phyloP scores from a whole-genome alignment of 2,888 invertebrate genomes.

The Labia minor region DNA sequence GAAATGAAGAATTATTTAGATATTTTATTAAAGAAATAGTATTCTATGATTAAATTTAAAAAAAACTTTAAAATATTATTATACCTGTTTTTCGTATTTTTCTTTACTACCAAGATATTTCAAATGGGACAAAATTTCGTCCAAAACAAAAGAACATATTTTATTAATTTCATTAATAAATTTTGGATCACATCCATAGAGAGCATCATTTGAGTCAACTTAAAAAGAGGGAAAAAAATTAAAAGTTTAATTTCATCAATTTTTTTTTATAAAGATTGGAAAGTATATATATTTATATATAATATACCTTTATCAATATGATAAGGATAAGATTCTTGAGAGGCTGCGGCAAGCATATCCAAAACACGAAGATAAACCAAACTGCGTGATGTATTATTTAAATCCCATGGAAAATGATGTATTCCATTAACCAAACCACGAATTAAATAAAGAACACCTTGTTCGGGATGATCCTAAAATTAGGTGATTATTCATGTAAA shows the following conservation, averaged over 20 bases:
- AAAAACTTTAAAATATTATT: background rate
- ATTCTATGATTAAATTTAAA: background rate
- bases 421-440: conserved; percentile 71
- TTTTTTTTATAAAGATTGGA: background rate
- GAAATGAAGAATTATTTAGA: background rate
- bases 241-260: conserved; percentile 17
- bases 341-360: conserved; percentile 65
- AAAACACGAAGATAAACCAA: conserved; percentile 63
- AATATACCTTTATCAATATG: conserved; percentile 65
- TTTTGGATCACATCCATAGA: conserved; percentile 82
- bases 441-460: conserved; percentile 70
- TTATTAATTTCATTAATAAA: conserved; percentile 70
- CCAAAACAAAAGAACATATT: conserved; percentile 63
- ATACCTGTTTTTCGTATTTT: conserved; percentile 51
- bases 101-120: conserved; percentile 54
- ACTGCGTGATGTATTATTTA: conserved; percentile 53
- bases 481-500: too few species aligned
- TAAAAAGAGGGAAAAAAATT: conserved; percentile 36
- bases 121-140: conserved; percentile 59
- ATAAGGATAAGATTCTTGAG: conserved; percentile 74
- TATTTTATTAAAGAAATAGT: background rate
- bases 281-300: background rate
- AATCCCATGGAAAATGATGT: conserved; percentile 60
- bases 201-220: conserved; percentile 85
- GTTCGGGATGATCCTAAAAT: conserved; percentile 74